phyloP scores from a whole-genome alignment of 2,888 invertebrate species.

The Noctuana brunneofusca region DNA sequence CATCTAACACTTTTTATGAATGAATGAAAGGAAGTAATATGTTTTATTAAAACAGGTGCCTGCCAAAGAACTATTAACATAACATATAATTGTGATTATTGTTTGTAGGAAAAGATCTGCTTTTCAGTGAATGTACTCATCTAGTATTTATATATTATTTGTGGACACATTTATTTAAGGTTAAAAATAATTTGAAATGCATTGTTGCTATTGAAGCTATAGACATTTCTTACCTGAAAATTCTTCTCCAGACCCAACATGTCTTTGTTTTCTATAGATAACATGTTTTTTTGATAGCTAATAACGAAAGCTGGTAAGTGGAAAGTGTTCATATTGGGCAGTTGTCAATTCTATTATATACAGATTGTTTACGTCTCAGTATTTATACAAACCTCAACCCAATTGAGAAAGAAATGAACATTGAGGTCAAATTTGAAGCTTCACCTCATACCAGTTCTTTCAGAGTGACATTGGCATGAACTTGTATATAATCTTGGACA shows the following conservation, averaged over 20 bases:
- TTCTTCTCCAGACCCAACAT: too few relatives aligned
- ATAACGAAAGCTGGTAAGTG: too few relatives aligned
- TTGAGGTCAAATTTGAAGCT: not conserved
- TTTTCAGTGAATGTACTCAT: slow-evolving; percentile 7
- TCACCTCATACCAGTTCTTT: slow-evolving; percentile 11
- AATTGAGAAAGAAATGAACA: slow-evolving; percentile 19
- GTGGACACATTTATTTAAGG: too few relatives aligned
- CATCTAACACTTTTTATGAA: slow-evolving; percentile 8
- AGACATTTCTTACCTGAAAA: too few relatives aligned
- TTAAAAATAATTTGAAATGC: too few relatives aligned
- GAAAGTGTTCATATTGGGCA: too few relatives aligned
- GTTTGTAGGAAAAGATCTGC: slow-evolving; percentile 22
- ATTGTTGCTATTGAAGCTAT: too few relatives aligned
- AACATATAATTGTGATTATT: not conserved
- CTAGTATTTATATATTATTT: not conserved
- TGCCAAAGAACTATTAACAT: slow-evolving; percentile 24
- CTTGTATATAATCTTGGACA: not conserved
- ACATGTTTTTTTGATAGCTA: too few relatives aligned
- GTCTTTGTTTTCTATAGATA: too few relatives aligned
- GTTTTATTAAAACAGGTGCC: slow-evolving; percentile 11
- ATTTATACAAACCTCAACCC: not conserved
- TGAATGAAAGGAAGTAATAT: not conserved
- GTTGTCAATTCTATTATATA: too few relatives aligned
- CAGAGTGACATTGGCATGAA: slow-evolving; percentile 29
- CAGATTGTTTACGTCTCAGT: too few relatives aligned